Base-by-base conservation (phyloP, 1,140 invertebrate genomes). In the Arion vulgaris region DNA sequence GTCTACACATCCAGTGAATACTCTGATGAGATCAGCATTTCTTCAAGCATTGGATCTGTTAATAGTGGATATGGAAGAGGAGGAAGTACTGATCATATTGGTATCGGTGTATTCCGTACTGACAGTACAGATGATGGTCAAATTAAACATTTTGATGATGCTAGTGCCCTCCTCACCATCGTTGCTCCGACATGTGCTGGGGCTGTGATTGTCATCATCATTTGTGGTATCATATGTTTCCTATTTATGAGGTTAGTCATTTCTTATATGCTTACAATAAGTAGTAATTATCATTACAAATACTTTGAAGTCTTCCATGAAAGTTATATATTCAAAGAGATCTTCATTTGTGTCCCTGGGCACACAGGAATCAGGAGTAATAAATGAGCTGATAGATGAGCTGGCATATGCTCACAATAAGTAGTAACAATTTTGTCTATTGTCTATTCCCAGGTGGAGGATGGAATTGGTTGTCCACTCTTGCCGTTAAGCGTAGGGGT, bases 1-100 rank as follows among this genome's bases (percentile, higher is more conserved):
- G 92, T 98, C 23, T 98, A 97, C 90, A 98, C 97, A 0, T 98
- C 97, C 68, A 98, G 97, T 91, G 97, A 96, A 26, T 98, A 97
- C 92, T 98, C 96, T 0, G 97, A 96, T 91, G 80, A 80, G 17
- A 82, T 80, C 15, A 71, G 95, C 95, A 87, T 94, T 97, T 49
- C 96, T 96, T 13, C 92, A 39, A 68, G 36, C 4, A 62, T 28
- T 68, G 32, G 32, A 19, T 23, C 51, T 13, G 0, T 39, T 28
- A 69, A 36, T 32, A 28, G 1, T 57, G n/a, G 0, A 41, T 15
- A 23, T 0, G 74, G 17, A 4, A 45, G 39, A 45, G 51, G 39
- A 2, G 15, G 28, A n/a, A 49, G 28, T 72, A 45, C 32, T 5
- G 23, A 32, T 69, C 38, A 15, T 13, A 49, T 32, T 19, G n/a